phyloP scores from a whole-genome alignment of 2,888 invertebrate genomes.

The Punctoribates punctum region DNA sequence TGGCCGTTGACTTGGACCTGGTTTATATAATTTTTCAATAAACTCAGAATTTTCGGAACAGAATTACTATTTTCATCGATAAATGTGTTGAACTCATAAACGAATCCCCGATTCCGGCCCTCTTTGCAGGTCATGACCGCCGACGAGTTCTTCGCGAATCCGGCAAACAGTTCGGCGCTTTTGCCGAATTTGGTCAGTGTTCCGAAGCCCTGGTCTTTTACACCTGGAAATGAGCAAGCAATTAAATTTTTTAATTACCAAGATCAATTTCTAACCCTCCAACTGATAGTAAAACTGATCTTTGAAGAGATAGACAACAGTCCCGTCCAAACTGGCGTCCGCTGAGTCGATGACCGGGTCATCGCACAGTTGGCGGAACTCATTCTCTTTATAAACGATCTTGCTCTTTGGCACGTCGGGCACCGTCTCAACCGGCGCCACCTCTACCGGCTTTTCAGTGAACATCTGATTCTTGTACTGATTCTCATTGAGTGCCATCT shows the following conservation, averaged over 20 bases:
- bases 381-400: constrained; percentile 1
- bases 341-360: not conserved
- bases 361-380: not conserved
- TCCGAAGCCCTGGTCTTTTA: not conserved
- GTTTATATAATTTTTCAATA: not conserved
- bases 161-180: not conserved
- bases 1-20: not conserved
- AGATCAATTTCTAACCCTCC: not conserved
- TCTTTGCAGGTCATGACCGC: constrained; percentile 14
- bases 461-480: not conserved
- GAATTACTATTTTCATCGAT: not conserved
- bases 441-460: not conserved
- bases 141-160: not conserved
- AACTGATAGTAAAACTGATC: not conserved
- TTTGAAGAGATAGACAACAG: not conserved
- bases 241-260: no score
- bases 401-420: not conserved
- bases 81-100: not conserved
- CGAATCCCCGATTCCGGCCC: not conserved
- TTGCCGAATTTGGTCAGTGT: not conserved
- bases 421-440: not conserved
- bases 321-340: constrained; percentile 11
- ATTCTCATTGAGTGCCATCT: not conserved
- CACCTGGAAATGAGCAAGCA: no score
- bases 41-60: not conserved